Conservation (phyloP, 2,888 invertebrate genomes). For the Epirrhoe alternata region DNA sequence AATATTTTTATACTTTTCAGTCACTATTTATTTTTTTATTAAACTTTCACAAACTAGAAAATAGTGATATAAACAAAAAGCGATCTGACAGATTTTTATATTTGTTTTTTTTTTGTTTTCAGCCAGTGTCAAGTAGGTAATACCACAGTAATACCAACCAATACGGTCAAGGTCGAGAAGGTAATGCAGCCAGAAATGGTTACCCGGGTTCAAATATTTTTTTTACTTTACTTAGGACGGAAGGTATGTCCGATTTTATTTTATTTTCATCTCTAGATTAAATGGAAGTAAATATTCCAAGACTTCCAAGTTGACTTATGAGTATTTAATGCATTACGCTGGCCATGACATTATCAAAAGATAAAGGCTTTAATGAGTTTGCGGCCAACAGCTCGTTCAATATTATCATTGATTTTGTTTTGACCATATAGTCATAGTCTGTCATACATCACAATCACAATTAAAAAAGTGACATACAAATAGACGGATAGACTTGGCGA, state of each 20-base stretch:
- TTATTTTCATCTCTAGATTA: neutral
- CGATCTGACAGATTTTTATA: too few relatives aligned
- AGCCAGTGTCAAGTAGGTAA: too few relatives aligned
- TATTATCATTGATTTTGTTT: neutral
- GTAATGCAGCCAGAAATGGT: too few relatives aligned
- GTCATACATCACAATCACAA: neutral
- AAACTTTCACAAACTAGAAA: too few relatives aligned
- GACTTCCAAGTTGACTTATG: neutral
- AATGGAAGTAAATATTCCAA: neutral
- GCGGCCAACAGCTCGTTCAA: neutral
- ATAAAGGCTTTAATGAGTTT: conserved; percentile 9
- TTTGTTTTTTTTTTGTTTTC: too few relatives aligned
- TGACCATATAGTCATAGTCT: neutral
- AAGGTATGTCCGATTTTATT: neutral
- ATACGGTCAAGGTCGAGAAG: too few relatives aligned
- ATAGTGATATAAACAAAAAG: too few relatives aligned
- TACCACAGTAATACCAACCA: too few relatives aligned
- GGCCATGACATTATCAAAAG: conserved; percentile 49
- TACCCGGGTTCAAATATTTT: neutral
- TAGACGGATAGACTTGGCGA: too few relatives aligned
- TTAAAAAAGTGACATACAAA: too few relatives aligned
- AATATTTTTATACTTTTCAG: neutral
- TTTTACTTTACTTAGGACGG: neutral
- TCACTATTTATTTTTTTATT: neutral
- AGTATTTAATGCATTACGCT: neutral